phyloP scores from a whole-genome alignment of 2,888 invertebrate genomes.

The Amblyteles armatorius region DNA sequence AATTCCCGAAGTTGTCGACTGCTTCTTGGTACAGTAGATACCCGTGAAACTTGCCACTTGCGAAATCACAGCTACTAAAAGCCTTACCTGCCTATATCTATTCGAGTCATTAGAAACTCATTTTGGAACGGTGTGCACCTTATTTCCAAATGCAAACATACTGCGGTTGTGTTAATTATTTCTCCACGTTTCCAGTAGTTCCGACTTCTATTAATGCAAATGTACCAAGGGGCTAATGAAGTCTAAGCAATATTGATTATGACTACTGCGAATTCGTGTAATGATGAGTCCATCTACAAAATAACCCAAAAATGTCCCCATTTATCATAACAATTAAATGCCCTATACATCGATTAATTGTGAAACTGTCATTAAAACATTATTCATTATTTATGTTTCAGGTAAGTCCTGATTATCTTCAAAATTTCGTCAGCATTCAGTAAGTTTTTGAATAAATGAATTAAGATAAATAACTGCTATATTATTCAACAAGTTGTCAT shows the following conservation, averaged over 20 bases:
- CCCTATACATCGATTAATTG: not conserved
- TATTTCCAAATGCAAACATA: not conserved
- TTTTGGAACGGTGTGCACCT: not conserved
- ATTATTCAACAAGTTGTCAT: not conserved
- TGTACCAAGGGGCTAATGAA: not conserved
- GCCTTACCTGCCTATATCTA: not conserved
- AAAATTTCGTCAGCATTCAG: constrained; percentile 30
- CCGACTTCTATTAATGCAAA: not conserved
- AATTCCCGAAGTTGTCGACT: constrained; percentile 37
- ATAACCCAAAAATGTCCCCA: not conserved
- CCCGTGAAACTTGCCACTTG: not conserved
- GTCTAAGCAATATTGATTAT: not conserved
- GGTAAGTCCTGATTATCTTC: constrained; percentile 51
- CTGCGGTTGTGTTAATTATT: not conserved
- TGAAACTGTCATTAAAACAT: not conserved
- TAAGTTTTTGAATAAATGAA: constrained; percentile 40
- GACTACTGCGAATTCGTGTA: not conserved
- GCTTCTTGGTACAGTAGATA: constrained; percentile 4
- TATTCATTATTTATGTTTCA: constrained; percentile 11
- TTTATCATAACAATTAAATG: not conserved
- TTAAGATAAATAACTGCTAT: not conserved
- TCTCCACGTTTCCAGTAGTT: not conserved
- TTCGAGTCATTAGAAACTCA: not conserved
- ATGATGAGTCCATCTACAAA: not conserved
- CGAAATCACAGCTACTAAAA: not conserved